These are phyloP conservation scores for Andinoacara biseriatus DNA, from an alignment of 2,113 vertebrate species.

Conservation along the genomic window DNA sequence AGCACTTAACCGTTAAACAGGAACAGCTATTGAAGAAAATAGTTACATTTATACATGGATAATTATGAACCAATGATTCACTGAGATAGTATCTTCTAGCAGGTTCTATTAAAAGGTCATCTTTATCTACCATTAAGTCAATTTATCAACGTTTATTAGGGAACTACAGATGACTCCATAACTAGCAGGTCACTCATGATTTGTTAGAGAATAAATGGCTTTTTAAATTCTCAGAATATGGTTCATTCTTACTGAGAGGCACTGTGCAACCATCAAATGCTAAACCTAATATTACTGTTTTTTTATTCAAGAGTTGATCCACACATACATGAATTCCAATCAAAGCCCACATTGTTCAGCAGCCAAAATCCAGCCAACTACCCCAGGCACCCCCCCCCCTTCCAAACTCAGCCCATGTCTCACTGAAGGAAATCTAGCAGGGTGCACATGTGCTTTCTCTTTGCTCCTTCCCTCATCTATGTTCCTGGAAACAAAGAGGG, in stretches of 20 bases:
- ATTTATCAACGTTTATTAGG: background rate
- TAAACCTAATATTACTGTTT: background rate
- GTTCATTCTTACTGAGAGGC: background rate
- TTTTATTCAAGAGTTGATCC: background rate
- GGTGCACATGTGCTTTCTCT: background rate
- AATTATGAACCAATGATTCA: background rate
- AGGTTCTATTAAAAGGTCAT: background rate
- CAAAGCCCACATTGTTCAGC: background rate
- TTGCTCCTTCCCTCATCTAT: background rate
- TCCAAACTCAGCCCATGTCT: background rate
- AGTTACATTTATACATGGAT: background rate
- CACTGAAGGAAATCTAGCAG: conserved; percentile 30
- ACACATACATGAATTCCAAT: background rate
- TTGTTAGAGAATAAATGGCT: background rate
- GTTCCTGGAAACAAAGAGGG: conserved; percentile 4
- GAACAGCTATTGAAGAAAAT: background rate
- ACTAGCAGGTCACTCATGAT: background rate
- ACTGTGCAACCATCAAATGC: background rate
- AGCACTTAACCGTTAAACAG: background rate
- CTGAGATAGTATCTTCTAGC: background rate
- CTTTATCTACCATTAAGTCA: background rate
- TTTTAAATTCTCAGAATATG: background rate
- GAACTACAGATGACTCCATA: background rate
- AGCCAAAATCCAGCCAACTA: background rate
- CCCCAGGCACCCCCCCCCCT: background rate